Evolutionary conservation across 2,113 vertebrate genomes (phyloP).

Genomic region (Poeciliopsis retropinna): DNA sequence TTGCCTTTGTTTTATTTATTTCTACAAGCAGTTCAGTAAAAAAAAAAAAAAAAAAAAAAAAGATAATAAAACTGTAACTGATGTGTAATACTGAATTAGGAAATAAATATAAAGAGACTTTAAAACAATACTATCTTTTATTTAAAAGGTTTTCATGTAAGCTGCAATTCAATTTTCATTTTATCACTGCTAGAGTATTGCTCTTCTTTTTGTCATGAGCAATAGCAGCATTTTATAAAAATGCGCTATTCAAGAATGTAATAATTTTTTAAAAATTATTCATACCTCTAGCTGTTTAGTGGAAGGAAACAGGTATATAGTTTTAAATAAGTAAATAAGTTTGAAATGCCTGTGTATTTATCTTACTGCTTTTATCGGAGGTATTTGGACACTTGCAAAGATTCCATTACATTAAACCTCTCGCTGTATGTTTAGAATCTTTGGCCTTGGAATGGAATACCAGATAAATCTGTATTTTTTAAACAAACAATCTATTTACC

Average conservation of each 20-base stretch:
- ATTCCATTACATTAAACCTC: too few species aligned
- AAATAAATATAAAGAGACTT: background rate
- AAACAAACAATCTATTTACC: too few species aligned
- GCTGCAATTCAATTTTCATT: background rate
- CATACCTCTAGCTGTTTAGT: too few species aligned
- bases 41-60: too few species aligned
- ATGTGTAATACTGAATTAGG: background rate
- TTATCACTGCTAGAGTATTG: background rate
- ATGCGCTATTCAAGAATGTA: rapidly evolving
- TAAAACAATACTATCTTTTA: background rate
- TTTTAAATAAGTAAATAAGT: too few species aligned
- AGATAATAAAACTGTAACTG: background rate
- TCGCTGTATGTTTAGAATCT: too few species aligned
- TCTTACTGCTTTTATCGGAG: too few species aligned
- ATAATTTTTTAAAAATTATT: background rate
- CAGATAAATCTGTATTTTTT: background rate
- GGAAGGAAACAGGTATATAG: too few species aligned
- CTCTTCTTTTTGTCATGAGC: background rate
- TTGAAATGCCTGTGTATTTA: too few species aligned
- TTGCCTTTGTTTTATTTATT: too few species aligned
- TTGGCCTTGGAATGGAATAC: background rate
- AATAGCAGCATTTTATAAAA: background rate
- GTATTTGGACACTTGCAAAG: too few species aligned
- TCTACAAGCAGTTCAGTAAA: too few species aligned
- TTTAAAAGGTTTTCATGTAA: background rate